Evolutionary conservation across 2,113 vertebrate species (phyloP), one percentile per base, ranked within the genome.

Genomic region (Caretta caretta): DNA sequence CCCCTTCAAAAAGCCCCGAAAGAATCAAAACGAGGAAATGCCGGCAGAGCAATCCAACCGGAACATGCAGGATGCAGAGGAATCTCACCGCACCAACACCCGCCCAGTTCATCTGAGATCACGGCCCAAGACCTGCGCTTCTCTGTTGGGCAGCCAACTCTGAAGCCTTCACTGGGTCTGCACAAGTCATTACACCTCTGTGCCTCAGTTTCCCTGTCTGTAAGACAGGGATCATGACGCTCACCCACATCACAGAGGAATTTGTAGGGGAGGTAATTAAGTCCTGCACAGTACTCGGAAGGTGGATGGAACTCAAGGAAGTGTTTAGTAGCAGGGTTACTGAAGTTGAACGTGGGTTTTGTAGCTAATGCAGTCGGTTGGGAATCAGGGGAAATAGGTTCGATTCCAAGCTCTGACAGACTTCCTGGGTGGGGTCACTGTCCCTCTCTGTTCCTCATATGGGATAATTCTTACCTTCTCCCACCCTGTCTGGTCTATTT

Each of bases 321-420:
- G 48, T 42, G 6, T 50, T 50, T 31, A 10, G 79, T 50, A 38
- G 2, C 22, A 38, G 11, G 20, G 20, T 54, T 24, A 17, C n/a
- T 72, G 9, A 22, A 72, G 19, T 17, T 17, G n/a, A 38, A 35
- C 2, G 65, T 35, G 24, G 29, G 81, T 84, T 59, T 78, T 56
- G 51, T 42, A 90, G 54, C 46, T 42, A 62, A 31, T 87, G 13
- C 4, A 29, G 8, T 27, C 3, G 42, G 50, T 2, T 88, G 72
- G 49, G 42, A 12, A 49, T 86, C 69, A 49, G 38, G 16, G 3
- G 76, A 92, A 89, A 72, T 0, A 0, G 8, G 59, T 29, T 86
- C 27, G n/a, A 0, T 1, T 0, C 57, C 12, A 31, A 38, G 19
- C 80, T 90, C 27, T 72, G 75, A 59, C 53, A 35, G 46, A 5